phyloP scores from a whole-genome alignment of 2,113 vertebrate genomes.

The Alligator sinensis region DNA sequence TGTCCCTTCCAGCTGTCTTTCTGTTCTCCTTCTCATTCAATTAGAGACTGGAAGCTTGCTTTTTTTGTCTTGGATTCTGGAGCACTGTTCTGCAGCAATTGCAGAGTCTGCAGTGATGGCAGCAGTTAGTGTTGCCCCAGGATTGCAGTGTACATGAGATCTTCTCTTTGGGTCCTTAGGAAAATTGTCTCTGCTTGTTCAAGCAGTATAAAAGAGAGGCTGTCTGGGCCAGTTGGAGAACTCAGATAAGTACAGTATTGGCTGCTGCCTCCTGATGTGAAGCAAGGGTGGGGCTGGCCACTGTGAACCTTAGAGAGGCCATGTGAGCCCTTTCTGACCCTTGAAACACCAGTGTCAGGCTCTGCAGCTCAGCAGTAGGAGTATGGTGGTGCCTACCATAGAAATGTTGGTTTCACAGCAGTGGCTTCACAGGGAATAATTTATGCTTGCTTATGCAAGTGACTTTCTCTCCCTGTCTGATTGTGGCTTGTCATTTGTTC shows the following conservation, averaged over 20 bases:
- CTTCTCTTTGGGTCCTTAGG: neutral
- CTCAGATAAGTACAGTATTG: slow-evolving; percentile 8
- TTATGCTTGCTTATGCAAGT: neutral
- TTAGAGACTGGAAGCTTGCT: neutral
- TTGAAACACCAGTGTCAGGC: neutral
- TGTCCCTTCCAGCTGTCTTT: neutral
- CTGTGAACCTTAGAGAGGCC: neutral
- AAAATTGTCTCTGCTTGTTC: neutral
- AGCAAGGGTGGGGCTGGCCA: neutral
- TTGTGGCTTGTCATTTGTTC: neutral
- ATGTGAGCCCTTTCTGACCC: neutral
- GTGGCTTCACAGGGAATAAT: neutral
- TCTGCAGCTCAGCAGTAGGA: neutral
- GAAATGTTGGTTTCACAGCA: neutral
- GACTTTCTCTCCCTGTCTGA: neutral
- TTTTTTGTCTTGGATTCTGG: neutral
- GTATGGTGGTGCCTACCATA: neutral
- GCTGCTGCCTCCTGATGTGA: neutral
- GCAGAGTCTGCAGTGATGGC: neutral
- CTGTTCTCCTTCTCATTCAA: neutral
- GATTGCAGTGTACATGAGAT: neutral
- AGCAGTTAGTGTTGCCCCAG: neutral
- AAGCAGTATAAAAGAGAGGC: neutral
- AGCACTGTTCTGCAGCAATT: neutral
- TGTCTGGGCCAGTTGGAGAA: neutral